Conservation (phyloP, 2,113 vertebrate genomes). For the Turdus rufiventris region DNA sequence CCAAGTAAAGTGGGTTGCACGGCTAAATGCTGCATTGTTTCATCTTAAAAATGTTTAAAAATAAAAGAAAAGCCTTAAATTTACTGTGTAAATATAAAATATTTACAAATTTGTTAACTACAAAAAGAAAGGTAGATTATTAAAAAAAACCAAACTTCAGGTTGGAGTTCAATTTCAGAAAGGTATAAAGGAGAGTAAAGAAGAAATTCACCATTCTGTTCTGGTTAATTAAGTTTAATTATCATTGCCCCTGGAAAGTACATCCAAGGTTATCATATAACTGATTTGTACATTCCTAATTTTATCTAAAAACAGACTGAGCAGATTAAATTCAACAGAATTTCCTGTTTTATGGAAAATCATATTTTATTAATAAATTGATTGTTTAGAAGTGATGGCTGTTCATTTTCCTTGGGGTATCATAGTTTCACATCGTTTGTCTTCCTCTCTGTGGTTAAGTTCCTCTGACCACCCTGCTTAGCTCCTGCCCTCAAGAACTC, state of each 20-base stretch:
- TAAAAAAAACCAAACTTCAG: neutral
- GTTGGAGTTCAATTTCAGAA: neutral
- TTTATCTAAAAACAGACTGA: neutral
- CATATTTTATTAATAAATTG: neutral
- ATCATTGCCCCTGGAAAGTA: fast-evolving
- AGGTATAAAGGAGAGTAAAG: neutral
- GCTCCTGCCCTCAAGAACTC: neutral
- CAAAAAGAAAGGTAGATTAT: neutral
- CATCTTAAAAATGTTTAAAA: neutral
- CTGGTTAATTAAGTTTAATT: neutral
- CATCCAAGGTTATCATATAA: neutral
- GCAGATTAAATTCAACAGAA: neutral
- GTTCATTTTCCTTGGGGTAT: neutral
- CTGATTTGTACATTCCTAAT: neutral
- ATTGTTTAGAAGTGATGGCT: neutral
- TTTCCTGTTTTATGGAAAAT: neutral
- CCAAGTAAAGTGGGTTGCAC: neutral
- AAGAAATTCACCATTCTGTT: neutral
- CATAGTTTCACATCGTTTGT: neutral
- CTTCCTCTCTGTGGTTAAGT: neutral
- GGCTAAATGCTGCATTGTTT: neutral
- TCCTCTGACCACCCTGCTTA: neutral
- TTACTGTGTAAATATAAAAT: neutral
- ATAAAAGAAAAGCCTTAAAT: neutral
- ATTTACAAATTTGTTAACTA: neutral